phyloP scores from a whole-genome alignment of 2,888 invertebrate genomes.

The Agrotis exclamationis region DNA sequence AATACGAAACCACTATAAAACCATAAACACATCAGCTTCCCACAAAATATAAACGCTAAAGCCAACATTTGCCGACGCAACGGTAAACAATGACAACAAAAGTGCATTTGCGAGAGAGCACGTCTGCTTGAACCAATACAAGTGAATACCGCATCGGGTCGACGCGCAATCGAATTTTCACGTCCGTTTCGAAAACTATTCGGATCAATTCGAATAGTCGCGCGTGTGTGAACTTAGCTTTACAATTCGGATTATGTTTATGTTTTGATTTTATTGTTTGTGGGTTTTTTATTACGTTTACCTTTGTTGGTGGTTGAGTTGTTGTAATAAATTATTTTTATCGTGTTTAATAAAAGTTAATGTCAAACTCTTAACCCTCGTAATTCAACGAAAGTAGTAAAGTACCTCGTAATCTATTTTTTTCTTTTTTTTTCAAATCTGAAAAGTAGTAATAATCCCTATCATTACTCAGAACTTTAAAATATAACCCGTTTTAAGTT shows the following conservation, averaged over 20 bases:
- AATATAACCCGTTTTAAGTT: no score
- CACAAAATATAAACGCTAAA: slow-evolving; percentile 62
- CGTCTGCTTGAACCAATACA: slow-evolving; percentile 67
- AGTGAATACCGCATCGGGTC: slow-evolving; percentile 62
- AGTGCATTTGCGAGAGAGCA: slow-evolving; percentile 73
- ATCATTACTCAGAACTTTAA: no score
- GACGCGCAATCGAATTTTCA: slow-evolving; percentile 75
- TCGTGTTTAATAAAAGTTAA: background rate
- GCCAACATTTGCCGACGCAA: slow-evolving; percentile 65
- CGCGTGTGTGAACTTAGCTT: slow-evolving; percentile 51
- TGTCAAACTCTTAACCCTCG: no score
- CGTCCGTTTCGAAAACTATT: slow-evolving; percentile 69
- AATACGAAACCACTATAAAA: slow-evolving; percentile 44
- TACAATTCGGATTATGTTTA: slow-evolving; percentile 36
- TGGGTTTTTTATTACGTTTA: slow-evolving; percentile 19
- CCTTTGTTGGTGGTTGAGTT: slow-evolving; percentile 15
- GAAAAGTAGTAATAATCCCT: no score
- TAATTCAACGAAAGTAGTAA: no score
- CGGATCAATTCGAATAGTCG: slow-evolving; percentile 54
- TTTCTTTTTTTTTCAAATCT: background rate
- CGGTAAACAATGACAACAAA: slow-evolving; percentile 73
- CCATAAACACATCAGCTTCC: slow-evolving; percentile 62
- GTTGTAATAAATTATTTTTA: slow-evolving; percentile 4
- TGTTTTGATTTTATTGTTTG: slow-evolving; percentile 26
- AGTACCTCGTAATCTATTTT: background rate